A percentile compares a stretch with the other conserved stretches of the same genome.
These are phyloP conservation scores for Oryzias celebensis DNA, from an alignment of 2,113 vertebrate species.

Conservation along the genomic window DNA sequence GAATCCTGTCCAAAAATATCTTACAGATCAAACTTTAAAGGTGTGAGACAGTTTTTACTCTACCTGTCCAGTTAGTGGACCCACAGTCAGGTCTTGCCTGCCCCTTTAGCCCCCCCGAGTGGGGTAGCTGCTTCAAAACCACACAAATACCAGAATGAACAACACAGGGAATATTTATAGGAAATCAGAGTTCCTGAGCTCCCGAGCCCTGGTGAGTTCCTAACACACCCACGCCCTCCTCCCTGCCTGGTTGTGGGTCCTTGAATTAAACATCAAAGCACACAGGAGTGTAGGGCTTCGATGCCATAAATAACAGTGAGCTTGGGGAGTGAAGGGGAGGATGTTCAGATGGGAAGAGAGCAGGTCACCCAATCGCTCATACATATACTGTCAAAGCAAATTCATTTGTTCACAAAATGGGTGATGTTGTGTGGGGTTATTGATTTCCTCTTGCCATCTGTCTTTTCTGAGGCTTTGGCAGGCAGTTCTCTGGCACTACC, in stretches of 20 bases:
- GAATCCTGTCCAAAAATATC: conserved; percentile 32
- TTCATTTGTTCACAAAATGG: conserved; percentile 80
- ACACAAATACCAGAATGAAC: conserved; percentile 39
- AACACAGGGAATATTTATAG: conserved; percentile 67
- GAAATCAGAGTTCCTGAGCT: conserved; percentile 71
- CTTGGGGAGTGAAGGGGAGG: conserved; percentile 64
- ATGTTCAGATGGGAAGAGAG: conserved; percentile 74
- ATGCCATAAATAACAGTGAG: conserved; percentile 74
- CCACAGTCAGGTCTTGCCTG: conserved; percentile 15
- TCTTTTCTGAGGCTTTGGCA: conserved; percentile 68
- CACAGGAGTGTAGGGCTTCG: conserved; percentile 70
- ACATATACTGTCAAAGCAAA: conserved; percentile 74
- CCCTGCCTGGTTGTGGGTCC: conserved; percentile 68
- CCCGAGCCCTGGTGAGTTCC: conserved; percentile 62
- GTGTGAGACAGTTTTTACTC: conserved; percentile 31
- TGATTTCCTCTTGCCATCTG: conserved; percentile 75
- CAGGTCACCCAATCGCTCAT: conserved; percentile 73
- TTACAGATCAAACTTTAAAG: conserved; percentile 24
- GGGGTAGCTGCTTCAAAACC: conserved; percentile 35
- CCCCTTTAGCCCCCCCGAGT: conserved; percentile 18
- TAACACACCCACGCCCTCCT: conserved; percentile 72
- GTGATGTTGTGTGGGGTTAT: conserved; percentile 72
- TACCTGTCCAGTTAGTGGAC: conserved; percentile 8
- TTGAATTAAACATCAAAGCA: conserved; percentile 80
- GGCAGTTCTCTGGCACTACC: conserved; percentile 62